These are phyloP conservation scores for Eptatretus burgeri DNA, from an alignment of 2,113 vertebrate species.

Conservation along the genomic window DNA sequence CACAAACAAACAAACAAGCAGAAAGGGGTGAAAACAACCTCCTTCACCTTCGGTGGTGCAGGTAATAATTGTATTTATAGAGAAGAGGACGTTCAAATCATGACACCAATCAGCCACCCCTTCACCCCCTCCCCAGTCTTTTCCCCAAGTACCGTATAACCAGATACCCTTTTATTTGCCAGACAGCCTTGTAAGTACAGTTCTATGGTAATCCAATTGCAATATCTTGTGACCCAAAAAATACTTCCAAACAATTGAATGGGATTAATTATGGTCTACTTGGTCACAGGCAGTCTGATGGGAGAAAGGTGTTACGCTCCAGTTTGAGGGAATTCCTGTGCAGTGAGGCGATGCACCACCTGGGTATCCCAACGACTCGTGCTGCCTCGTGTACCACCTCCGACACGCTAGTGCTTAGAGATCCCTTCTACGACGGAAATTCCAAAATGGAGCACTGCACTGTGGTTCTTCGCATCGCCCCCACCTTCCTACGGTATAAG, in stretches of 20 bases:
- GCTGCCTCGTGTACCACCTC: constrained; percentile 55
- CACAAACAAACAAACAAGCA: no score
- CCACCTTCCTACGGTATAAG: constrained; percentile 53
- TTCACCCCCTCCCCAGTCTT: no score
- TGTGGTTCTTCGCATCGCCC: constrained; percentile 52
- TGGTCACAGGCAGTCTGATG: constrained; percentile 42
- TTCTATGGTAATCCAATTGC: not conserved
- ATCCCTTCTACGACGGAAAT: constrained; percentile 47
- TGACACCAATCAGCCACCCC: no score
- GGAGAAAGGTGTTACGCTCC: constrained; percentile 64
- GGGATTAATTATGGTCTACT: constrained; percentile 3
- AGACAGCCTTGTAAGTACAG: not conserved
- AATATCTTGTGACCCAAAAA: not conserved
- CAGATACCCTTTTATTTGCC: constrained; percentile 4
- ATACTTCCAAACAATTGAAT: not conserved
- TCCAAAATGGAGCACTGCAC: constrained; percentile 44
- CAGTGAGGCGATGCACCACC: constrained; percentile 61
- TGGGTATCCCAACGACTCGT: constrained; percentile 59
- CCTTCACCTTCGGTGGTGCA: no score
- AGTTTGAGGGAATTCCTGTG: constrained; percentile 87
- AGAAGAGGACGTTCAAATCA: no score
- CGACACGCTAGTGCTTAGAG: constrained; percentile 34
- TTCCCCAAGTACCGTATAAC: no score
- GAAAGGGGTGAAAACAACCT: no score
- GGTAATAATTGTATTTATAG: no score